Evolutionary conservation across 2,888 invertebrate genomes (phyloP).

Genomic region (Belgica antarctica): DNA sequence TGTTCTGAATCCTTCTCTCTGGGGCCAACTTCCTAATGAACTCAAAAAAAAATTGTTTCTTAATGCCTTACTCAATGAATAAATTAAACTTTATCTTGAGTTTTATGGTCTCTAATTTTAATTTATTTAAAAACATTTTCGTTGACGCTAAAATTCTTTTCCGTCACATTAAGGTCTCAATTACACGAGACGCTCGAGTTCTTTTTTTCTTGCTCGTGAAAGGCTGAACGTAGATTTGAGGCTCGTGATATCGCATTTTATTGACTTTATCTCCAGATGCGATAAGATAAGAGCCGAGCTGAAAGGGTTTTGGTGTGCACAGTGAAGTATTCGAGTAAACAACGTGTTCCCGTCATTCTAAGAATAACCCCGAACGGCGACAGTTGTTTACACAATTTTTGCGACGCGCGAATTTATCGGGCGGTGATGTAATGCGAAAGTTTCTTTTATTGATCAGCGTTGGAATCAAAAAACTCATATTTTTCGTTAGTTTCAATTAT

Average conservation of each 20-base stretch:
- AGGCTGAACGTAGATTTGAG: background rate
- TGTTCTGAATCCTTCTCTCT: slow-evolving; percentile 1
- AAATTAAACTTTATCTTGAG: background rate
- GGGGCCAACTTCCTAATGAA: slow-evolving; percentile 9
- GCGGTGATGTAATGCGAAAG: background rate
- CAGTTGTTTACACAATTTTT: slow-evolving; percentile 2
- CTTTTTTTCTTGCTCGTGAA: background rate
- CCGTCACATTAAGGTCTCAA: background rate
- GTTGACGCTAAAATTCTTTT: slow-evolving; percentile 18
- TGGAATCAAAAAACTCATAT: background rate
- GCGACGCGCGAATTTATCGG: background rate
- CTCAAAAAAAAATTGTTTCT: background rate
- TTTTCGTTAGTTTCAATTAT: background rate
- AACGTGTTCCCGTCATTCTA: background rate
- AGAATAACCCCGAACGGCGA: background rate
- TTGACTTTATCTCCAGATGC: background rate
- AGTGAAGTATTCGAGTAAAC: background rate
- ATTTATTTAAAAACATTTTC: background rate
- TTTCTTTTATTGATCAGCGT: background rate
- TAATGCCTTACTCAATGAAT: slow-evolving; percentile 6
- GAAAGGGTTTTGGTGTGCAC: background rate
- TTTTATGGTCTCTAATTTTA: background rate
- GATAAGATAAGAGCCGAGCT: slow-evolving; percentile 21
- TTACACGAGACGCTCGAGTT: slow-evolving; percentile 8
- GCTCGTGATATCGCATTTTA: slow-evolving; percentile 2